Base-by-base conservation (phyloP, 2,888 invertebrate species). In the Dynastes hyllus region DNA sequence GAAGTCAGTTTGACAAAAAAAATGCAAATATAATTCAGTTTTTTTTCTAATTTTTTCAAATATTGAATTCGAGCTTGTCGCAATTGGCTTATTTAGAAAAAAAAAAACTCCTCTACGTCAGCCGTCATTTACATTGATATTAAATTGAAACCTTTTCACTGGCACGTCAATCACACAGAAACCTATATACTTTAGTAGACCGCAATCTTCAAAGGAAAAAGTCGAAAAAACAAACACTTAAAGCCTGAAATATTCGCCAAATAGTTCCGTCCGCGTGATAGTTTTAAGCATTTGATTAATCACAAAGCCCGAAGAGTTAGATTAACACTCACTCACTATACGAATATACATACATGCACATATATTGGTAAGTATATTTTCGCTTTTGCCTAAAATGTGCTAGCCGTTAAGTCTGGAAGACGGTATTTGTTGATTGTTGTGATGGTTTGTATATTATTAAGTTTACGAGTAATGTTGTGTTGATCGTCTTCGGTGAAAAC, bases 391-490 rank as follows among this genome's bases (percentile, higher is more conserved):
- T 13, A 32, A 65, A 65, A 65, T 37, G 65, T 37, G 16, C 11
- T 65, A 16, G 37, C 32, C 40, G 65, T 65, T 65, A 65, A 65
- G 16, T 37, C 37, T 32, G 27, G 45, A 50, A 32, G 22, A 67
- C 8, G 45, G 45, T 67, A 67, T 45, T 45, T 45, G 67, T 67
- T 67, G 67, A 67, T 67, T 67, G 45, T 45, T 45, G 22, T 45
- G 67, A 67, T 45, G 22, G 67, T 67, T 50, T 67, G 67, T 67
- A 67, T 50, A 67, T 67, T 67, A 67, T 67, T 67, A 27, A 67
- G 22, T 67, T 67, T 67, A 67, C 67, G 22, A 67, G 22, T 22
- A 58, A 27, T 11, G 67, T 22, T 32, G 22, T 45, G 45, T 45
- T 50, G 67, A 67, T 32, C 45, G 50, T 32, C 27, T 67, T 50